Base-by-base conservation (phyloP, 92 coral and sea anemone species). In the Siderastrea radians region DNA sequence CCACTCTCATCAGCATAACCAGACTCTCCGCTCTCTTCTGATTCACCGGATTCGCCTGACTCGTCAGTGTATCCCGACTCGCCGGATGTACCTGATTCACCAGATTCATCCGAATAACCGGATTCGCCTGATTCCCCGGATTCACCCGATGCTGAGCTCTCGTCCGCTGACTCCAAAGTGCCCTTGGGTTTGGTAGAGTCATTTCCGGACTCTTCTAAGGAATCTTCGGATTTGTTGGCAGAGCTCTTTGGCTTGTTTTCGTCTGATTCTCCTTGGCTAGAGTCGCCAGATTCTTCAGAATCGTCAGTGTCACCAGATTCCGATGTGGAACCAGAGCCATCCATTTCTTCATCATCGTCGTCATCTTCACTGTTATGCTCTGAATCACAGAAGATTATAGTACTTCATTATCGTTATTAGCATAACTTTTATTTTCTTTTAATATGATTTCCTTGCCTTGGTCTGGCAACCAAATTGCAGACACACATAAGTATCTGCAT, bases 311-410 rank as follows among this genome's bases (percentile, higher is more conserved):
- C 92, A 6, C 93, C 94, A 26, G 96, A 95, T 67, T 95, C 98
- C 26, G 98, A 93, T 5, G 98, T 91, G 7, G 98, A 95, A 4
- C 98, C 98, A 13, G 98, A 95, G 16, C 95, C 98, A 77, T 95
- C 98, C 98, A 95, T 95, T 72, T 91, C 96, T 26, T 95, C 98
- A n/a, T 91, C 92, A 46, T 93, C 93, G 7, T 83, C 74, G 8
- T 89, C 90, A 9, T 71, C 85, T 52, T 52, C 77, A 65, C 9
- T 84, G 17, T 49, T 26, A 74, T 52, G 59, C 43, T 19, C 89
- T 85, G 72, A 26, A 26, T 26, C 38, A 26, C 38, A 26, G 38
- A 26, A 26, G 38, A 26, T 26, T 26, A 26, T 26, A 26, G 38
- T 26, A 26, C 38, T 26, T 26, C 38, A 26, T 26, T 26, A 26